Evolutionary conservation across 2,888 invertebrate species (phyloP), one percentile per base, ranked within the genome.

Genomic region (Volucella zonaria): DNA sequence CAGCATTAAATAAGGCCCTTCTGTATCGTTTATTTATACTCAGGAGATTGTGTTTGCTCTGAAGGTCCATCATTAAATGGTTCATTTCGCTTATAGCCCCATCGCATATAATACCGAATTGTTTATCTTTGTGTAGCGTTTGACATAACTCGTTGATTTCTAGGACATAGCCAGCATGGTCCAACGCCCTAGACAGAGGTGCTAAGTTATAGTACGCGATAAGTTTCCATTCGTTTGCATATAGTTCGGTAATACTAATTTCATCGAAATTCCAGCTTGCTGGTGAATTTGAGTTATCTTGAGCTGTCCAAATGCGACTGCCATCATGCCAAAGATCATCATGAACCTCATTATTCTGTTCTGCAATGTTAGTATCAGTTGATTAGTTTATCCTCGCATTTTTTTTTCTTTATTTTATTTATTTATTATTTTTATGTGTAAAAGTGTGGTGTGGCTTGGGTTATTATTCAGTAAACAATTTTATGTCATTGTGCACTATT

Each of bases 61-160:
- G 47, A 9, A 66, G 8, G 14, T 66, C 42, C 42, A 51, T 51
- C 66, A 66, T 66, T 38, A 66, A 15, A 42, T 66, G 51, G 66
- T 66, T 49, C 14, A 14, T 40, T 15, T 66, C 66, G 8, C 3
- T n/a, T 12, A 51, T 42, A 10, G 67, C 67, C 6, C 54, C 43
- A 14, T 68, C 54, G 18, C 67, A 68, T 23, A 68, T 42, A 14
- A 56, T 68, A 12, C 45, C 43, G 31, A 54, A 68, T 31, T 31
- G 18, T 54, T 12, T 42, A 11, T 10, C 11, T 52, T 68, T 11
- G 23, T 68, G 14, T 6, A 68, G 45, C 12, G 10, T 8, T 31
- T 42, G 40, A 9, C 42, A 67, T 12, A 68, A 9, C n/a, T 68
- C 23, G 18, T 68, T 68, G 42, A 68, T 68, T 56, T 56, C 56